Evolutionary conservation across 2,113 vertebrate genomes (phyloP), one percentile per base, ranked within the genome.

Genomic region (Riparia riparia): DNA sequence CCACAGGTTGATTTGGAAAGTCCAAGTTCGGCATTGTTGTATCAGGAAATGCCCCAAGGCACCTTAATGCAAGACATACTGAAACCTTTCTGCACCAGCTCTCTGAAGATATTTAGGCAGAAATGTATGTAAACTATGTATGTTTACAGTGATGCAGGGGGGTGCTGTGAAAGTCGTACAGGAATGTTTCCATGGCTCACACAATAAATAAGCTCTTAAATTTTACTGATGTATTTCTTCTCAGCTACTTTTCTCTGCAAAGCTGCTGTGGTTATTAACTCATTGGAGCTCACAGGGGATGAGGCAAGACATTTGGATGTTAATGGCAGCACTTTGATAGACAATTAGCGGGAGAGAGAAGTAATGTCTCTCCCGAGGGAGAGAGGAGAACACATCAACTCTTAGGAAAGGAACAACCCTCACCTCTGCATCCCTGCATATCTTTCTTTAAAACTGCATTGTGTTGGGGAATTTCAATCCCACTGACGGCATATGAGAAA

Each of bases 121-220:
- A 88, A 61, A 82, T 1, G 1, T 8, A 17, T 2, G 2, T 31
- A 60, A 68, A 54, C 14, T n/a, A 1, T 20, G 7, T 34, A n/a
- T 29, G 12, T 29, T 78, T 60, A 49, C 25, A 64, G 32, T 15
- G 34, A 47, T 29, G 56, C 21, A 49, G 24, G 32, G 32, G 25
- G 24, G 14, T 53, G n/a, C 18, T 68, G 20, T 74, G 41, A 34
- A 91, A 82, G 8, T 61, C 70, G n/a, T 1, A 1, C 19, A 69
- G 39, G 7, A 51, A 19, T 42, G n/a, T 80, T 86, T 63, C 68
- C 14, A 7, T 2, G 9, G 34, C 32, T 91, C 44, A 31, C 2
- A 7, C 9, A 56, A 31, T 53, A 76, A 84, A 74, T 24, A 22
- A 86, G 17, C 31, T 49, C 53, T 54, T 51, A 56, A 20, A 28